Evolutionary conservation across 1,140 invertebrate genomes (phyloP).

Genomic region (Vanessa tameamea): DNA sequence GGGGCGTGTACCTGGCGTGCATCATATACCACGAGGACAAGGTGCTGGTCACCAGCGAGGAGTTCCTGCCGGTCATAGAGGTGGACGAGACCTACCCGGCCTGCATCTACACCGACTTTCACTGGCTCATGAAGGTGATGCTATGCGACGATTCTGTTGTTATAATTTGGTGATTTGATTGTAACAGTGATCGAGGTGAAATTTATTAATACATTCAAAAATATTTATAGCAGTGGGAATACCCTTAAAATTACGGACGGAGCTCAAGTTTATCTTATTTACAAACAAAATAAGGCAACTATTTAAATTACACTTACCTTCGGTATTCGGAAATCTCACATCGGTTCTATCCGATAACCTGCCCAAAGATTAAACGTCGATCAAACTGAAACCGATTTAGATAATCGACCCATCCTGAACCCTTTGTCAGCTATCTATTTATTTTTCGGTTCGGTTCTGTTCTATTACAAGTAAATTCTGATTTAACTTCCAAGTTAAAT

Average conservation of each 20-base stretch:
- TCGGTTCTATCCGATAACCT: not conserved
- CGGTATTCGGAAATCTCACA: not conserved
- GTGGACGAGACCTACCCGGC: slow-evolving; percentile 97
- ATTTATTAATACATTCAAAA: no score
- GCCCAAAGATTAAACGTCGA: not conserved
- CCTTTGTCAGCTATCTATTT: not conserved
- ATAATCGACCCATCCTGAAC: not conserved
- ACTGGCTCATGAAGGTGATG: slow-evolving; percentile 98
- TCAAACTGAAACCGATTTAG: not conserved
- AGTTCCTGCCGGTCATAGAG: slow-evolving; percentile 97
- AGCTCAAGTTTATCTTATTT: no score
- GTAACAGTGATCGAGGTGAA: no score
- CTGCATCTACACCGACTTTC: slow-evolving; percentile 94
- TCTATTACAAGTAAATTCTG: not conserved
- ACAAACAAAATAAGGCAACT: no score
- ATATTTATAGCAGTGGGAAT: no score
- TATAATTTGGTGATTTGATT: no score
- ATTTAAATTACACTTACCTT: not conserved
- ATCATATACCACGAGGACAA: slow-evolving; percentile 97
- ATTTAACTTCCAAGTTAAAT: no score
- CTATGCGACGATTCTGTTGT: not conserved
- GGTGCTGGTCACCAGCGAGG: slow-evolving; percentile 96
- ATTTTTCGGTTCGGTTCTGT: no score
- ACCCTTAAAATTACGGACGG: no score
- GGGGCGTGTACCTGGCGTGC: slow-evolving; percentile 95